Base-by-base conservation (phyloP, 2,113 vertebrate genomes). In the Halichoeres trimaculatus region DNA sequence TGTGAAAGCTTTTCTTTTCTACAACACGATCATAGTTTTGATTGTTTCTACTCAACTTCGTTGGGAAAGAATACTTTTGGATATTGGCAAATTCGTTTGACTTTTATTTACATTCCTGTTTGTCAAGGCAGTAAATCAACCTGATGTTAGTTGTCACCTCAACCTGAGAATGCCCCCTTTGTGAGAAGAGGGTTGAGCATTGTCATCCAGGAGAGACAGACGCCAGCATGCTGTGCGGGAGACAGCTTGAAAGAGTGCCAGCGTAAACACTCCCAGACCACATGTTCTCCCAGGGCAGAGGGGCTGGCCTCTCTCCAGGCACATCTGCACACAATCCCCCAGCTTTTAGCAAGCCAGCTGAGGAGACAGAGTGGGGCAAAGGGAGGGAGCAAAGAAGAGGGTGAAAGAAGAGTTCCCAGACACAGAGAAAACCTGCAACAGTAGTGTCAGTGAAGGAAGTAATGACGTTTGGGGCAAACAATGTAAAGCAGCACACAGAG, bases 281-380 rank as follows among this genome's bases (percentile, higher is more conserved):
- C 94, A 94, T 94, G 94, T 93, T 94, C 90, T 93, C 90, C 88
- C 90, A 92, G 90, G 93, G 93, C 90, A 94, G 87, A 92, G 83
- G 72, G 85, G 62, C 90, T 93, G 92, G 94, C 91, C 79, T 80
- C 67, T 85, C 87, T 94, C 92, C 93, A 94, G 92, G 89, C 91
- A 93, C 93, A 94, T 94, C 93, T 94, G 93, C 90, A 94, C 92
- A 92, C 90, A 94, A 94, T 92, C 90, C 89, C 81, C 81, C 68
- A 65, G 83, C 80, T 86, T 87, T 81, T 24, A 88, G 81, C 72
- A 14, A 85, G 69, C 85, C 83, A 87, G 85, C 74, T 76, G 78
- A 79, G 76, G 86, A 91, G 84, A 78, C 66, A 61, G 72, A 83
- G 65, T 10, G 4, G 51, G 62, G 88, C 43, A 81, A 57, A 71